phyloP scores from a whole-genome alignment of 2,888 invertebrate genomes.

The Nomada fucata region DNA sequence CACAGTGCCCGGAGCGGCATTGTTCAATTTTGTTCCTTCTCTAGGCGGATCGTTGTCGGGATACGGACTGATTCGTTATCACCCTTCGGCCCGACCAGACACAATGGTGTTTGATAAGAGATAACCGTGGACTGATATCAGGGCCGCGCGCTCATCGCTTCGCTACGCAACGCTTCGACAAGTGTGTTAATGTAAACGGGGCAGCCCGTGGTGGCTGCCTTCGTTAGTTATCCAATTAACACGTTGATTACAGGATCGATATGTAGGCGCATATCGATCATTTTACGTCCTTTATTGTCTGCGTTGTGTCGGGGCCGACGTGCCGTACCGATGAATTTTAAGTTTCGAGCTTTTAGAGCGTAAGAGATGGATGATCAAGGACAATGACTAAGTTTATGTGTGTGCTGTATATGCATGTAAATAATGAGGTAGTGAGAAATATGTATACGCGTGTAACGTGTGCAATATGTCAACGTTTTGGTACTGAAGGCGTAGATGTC shows the following conservation, averaged over 20 bases:
- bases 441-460: too few species aligned
- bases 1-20: conserved; percentile 76
- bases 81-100: conserved; percentile 71
- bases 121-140: conserved; percentile 78
- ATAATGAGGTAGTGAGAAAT: too few species aligned
- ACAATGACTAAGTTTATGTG: not conserved
- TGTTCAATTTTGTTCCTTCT: conserved; percentile 72
- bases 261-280: too few species aligned
- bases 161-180: conserved; percentile 47
- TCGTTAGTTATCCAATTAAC: conserved; percentile 68
- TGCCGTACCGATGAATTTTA: conserved; percentile 38
- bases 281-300: too few species aligned
- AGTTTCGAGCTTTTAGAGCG: not conserved
- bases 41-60: conserved; percentile 38
- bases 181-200: conserved; percentile 60
- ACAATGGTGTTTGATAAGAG: conserved; percentile 82
- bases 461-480: too few species aligned
- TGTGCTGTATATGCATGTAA: too few species aligned
- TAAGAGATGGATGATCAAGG: not conserved
- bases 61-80: conserved; percentile 80
- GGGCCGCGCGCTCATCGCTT: conserved; percentile 44
- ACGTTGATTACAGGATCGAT: too few species aligned
- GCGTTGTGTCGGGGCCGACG: too few species aligned
- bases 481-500: too few species aligned
- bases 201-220: not conserved